Evolutionary conservation across 2,113 vertebrate species (phyloP), one percentile per base, ranked within the genome.

Genomic region (Polyodon spathula): DNA sequence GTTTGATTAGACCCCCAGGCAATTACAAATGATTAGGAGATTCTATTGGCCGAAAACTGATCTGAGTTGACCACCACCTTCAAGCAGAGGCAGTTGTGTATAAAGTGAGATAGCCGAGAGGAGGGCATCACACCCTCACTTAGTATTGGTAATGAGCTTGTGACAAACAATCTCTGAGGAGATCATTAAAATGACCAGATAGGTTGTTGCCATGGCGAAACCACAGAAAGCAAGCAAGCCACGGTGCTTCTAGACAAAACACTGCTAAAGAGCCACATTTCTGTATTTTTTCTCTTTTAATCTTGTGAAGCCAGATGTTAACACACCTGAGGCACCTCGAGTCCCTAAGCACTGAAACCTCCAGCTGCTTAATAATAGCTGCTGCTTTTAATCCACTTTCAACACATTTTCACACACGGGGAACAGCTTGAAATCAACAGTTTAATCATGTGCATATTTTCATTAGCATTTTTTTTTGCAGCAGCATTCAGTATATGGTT

Each of bases 181-280:
- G 63, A 73, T 76, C 70, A 78, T 78, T 78, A 78, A 75, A 74
- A 76, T 65, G 69, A 67, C 62, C 63, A 65, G 71, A 69, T 73
- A 67, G 61, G 56, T 61, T 37, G 61, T 62, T 69, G 61, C 67
- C 63, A 71, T 63, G 59, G 67, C 48, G 54, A 61, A 67, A 67
- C 44, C 37, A 5, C 54, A 17, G 14, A 55, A 58, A 8, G 8
- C 46, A 51, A 8, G 8, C 46, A 51, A 66, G 56, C 65, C 53
- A 37, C 68, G 41, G 55, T 66, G 46, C 53, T 64, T 64, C 51
- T 27, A 65, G 68, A 66, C 71, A 67, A 76, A 74, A 73, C 48
- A 42, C 56, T 1, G 68, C 66, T 54, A 64, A 67, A 65, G 54
- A 58, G 62, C 60, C 55, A 52, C 40, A 50, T 17, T 52, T 43